Percentiles rank a stretch among this genome's conserved stretches.
Evolutionary conservation across 2,113 vertebrate genomes (phyloP).

Genomic region (Tenrec ecaudatus): DNA sequence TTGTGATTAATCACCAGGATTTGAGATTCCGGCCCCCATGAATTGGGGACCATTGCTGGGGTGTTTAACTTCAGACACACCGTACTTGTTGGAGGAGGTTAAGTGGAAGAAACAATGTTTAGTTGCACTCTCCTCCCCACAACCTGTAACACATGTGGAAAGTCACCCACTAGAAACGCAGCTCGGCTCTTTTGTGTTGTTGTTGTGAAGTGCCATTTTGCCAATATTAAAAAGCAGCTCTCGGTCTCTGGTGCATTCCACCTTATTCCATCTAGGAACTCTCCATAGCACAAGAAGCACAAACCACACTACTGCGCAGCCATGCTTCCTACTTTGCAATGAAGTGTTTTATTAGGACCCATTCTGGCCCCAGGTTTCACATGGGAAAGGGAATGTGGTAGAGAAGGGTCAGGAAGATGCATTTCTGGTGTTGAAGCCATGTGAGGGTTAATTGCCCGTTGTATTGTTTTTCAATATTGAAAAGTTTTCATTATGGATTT

Average conservation of each 20-base stretch:
- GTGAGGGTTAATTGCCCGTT: not conserved
- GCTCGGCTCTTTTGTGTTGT: conserved; percentile 25
- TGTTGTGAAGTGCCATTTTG: not conserved
- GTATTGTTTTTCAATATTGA: conserved; percentile 8
- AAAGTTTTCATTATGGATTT: conserved; percentile 27
- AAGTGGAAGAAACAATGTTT: conserved; percentile 32
- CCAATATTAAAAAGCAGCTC: conserved; percentile 45
- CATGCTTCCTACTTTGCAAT: not conserved
- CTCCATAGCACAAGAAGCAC: conserved; percentile 9
- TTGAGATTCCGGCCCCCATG: conserved; percentile 19
- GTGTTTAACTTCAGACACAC: conserved; percentile 36
- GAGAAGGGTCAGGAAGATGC: not conserved
- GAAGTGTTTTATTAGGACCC: not conserved
- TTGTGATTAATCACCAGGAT: conserved; percentile 49
- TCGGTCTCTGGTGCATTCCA: conserved; percentile 21
- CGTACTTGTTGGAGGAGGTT: conserved; percentile 34
- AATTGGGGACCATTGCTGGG: not conserved
- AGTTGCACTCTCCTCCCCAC: not conserved
- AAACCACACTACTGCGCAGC: not conserved
- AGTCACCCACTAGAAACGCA: not conserved
- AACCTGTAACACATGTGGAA: conserved; percentile 43
- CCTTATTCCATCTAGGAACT: not conserved
- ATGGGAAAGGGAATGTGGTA: not conserved
- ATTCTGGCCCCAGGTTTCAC: not conserved
- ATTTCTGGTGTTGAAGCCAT: conserved; percentile 12